These are phyloP conservation scores for Strigamia transsilvanica DNA, from an alignment of 2,888 invertebrate genomes.

Conservation along the genomic window DNA sequence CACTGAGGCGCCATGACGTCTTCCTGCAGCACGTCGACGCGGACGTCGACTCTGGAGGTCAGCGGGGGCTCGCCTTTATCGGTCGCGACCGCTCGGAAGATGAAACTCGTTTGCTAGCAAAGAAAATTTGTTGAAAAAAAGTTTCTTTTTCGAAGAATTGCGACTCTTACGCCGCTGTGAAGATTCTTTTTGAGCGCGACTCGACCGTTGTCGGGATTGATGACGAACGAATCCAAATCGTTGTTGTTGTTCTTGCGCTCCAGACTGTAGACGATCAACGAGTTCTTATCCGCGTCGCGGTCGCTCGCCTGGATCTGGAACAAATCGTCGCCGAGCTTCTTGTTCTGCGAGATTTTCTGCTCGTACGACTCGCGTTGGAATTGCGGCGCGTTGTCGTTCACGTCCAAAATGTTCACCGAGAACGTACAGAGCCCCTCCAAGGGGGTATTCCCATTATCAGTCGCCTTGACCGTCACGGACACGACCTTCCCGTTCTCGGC, in stretches of 20 bases:
- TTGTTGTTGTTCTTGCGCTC: constrained; percentile 62
- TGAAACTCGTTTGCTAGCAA: constrained; percentile 56
- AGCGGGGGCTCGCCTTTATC: constrained; percentile 61
- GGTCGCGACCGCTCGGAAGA: constrained; percentile 60
- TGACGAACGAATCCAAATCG: constrained; percentile 75
- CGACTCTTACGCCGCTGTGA: constrained; percentile 52
- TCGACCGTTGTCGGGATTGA: constrained; percentile 83
- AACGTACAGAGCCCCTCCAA: constrained; percentile 94
- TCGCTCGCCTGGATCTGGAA: constrained; percentile 92
- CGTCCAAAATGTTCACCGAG: constrained; percentile 86
- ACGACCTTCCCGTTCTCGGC: constrained; percentile 84
- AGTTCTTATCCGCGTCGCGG: constrained; percentile 90
- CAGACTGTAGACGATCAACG: constrained; percentile 77
- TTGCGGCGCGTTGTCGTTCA: constrained; percentile 88
- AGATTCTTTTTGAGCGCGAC: constrained; percentile 74
- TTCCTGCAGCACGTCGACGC: constrained; percentile 60
- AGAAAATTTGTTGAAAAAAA: too few species aligned
- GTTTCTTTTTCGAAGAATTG: too few species aligned
- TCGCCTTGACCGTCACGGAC: constrained; percentile 88
- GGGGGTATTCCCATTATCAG: constrained; percentile 89
- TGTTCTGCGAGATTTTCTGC: constrained; percentile 85
- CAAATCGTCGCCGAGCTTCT: constrained; percentile 75
- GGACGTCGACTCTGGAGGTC: constrained; percentile 60
- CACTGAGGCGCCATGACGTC: constrained; percentile 59
- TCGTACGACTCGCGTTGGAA: constrained; percentile 71